Evolutionary conservation across 2,888 invertebrate genomes (phyloP), one percentile per base, ranked within the genome.

Genomic region (Chloroclysta siterata): DNA sequence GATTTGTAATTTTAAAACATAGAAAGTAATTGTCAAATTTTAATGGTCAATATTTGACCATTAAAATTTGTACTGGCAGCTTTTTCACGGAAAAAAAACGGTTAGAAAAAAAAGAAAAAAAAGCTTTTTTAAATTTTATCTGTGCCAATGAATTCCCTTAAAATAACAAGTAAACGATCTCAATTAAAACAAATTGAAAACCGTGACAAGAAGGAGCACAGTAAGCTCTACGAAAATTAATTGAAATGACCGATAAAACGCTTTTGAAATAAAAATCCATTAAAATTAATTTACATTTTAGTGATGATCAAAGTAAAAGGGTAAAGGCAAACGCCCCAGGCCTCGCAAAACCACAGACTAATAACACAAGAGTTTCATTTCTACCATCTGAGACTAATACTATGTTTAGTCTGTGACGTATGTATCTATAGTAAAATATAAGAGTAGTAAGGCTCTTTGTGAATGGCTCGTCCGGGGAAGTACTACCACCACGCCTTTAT

Each of bases 301-400:
- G 65, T 55, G 53, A 67, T 53, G 66, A 66, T 71, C 65, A 69
- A 71, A 71, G 65, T 14, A 17, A 58, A 56, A 46, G 46, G 60
- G 53, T 29, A 14, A 14, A 39, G 41, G 13, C 36, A 61, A 65
- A 14, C 44, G 62, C 66, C 55, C 15, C 41, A 10, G 65, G 67
- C 22, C 60, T 11, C 14, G n/a, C n/a, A 11, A 28, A 58, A 36
- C 44, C 39, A 58, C 50, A 51, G 44, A 33, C 10, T 11, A 29
- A 15, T 17, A 15, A n/a, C 2, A 46, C 15, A 46, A 46, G 17
- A 46, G 17, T 46, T 46, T 46, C 11, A 17, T 46, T 44, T 46
- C 46, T 46, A 46, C 17, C 36, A 0, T 17, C 17, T 46, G 46
- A 17, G 11, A 46, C 5, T 6, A 2, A 44, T 8, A 44, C 44